phyloP scores from a whole-genome alignment of 2,797 vertebrate species.

The Silurus aristotelis region DNA sequence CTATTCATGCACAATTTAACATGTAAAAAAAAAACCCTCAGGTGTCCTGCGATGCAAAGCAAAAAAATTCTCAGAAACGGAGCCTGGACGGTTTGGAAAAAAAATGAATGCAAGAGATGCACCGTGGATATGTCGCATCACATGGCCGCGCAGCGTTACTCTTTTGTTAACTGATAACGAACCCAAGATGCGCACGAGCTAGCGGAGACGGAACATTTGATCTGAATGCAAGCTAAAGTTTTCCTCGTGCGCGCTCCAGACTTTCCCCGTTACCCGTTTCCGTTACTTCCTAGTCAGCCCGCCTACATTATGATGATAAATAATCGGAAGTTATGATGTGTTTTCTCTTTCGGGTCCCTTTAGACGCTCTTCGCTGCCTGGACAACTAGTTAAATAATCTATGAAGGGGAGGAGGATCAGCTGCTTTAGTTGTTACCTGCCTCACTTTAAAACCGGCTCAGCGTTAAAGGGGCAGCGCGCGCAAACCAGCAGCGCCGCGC shows the following conservation, averaged over 20 bases:
- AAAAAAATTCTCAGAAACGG: neutral
- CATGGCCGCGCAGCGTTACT: neutral
- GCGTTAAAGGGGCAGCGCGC: constrained; percentile 71
- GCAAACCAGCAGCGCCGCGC: neutral
- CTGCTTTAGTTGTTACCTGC: constrained; percentile 60
- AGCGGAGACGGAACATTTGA: constrained; percentile 10
- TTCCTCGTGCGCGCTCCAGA: neutral
- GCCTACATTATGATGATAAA: neutral
- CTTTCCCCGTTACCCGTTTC: neutral
- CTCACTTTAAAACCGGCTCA: constrained; percentile 66
- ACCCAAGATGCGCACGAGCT: neutral
- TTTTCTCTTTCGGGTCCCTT: constrained; percentile 53
- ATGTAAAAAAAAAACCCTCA: neutral
- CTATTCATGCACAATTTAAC: constrained; percentile 59
- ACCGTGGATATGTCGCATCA: neutral
- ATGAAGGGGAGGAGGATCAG: constrained; percentile 74
- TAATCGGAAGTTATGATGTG: constrained; percentile 38
- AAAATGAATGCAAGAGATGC: neutral
- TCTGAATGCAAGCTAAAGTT: neutral
- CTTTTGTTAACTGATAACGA: neutral
- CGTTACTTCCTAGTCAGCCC: neutral
- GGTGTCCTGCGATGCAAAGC: neutral
- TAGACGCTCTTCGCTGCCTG: constrained; percentile 70
- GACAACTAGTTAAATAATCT: constrained; percentile 80
- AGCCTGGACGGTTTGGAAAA: neutral